Percentiles rank a stretch among this genome's conserved stretches.
phyloP scores from a whole-genome alignment of 2,888 invertebrate genomes.

The Sesamia inferens region DNA sequence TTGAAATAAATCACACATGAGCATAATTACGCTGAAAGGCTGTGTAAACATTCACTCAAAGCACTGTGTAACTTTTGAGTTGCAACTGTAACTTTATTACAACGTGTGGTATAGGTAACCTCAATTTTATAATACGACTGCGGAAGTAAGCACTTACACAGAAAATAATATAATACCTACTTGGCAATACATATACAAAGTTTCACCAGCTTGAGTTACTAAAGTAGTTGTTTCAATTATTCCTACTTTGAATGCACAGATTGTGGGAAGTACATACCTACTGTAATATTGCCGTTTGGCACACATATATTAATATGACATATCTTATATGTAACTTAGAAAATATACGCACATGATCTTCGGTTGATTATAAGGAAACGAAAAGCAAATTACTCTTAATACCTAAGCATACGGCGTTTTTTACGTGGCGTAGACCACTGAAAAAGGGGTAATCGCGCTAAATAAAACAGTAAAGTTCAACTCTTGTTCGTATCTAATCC shows the following conservation, averaged over 20 bases:
- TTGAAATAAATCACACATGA: not conserved
- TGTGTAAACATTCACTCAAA: slow-evolving; percentile 11
- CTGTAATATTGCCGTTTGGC: not conserved
- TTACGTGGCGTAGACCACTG: too few species aligned
- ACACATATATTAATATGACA: too few species aligned
- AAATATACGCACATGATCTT: too few species aligned
- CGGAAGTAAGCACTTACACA: slow-evolving; percentile 26
- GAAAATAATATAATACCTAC: slow-evolving; percentile 24
- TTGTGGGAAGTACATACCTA: not conserved
- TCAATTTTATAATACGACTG: slow-evolving; percentile 14
- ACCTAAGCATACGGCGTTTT: too few species aligned
- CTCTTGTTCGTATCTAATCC: too few species aligned
- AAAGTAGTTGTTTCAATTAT: slow-evolving; percentile 14
- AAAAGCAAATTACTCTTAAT: too few species aligned
- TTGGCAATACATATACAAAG: slow-evolving; percentile 30
- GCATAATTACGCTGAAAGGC: slow-evolving; percentile 1
- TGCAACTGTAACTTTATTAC: slow-evolving; percentile 37
- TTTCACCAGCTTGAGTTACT: slow-evolving; percentile 2
- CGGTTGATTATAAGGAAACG: too few species aligned
- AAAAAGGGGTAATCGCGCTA: too few species aligned
- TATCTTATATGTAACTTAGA: too few species aligned
- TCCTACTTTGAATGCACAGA: slow-evolving; percentile 15
- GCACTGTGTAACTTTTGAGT: slow-evolving; percentile 22
- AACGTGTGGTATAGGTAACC: slow-evolving; percentile 31
- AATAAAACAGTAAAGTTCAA: too few species aligned